Conservation (phyloP, 64 coral and sea anemone species). For the Montipora efflorescens region DNA sequence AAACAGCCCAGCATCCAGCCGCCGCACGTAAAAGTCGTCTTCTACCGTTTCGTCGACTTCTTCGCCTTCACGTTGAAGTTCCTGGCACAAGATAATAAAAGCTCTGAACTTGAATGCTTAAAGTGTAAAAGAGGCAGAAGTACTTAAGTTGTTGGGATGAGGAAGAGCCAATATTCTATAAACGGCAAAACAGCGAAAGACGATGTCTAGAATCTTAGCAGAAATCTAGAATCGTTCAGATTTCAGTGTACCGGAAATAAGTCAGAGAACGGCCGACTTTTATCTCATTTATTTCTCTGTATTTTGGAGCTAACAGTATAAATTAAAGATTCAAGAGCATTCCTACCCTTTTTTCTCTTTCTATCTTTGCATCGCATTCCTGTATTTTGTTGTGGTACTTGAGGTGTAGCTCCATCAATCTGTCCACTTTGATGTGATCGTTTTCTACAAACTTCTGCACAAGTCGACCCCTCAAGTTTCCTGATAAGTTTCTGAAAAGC, state of each 20-base stretch:
- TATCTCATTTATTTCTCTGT: too few species aligned
- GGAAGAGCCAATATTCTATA: too few species aligned
- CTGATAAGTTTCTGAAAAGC: constrained; percentile 89
- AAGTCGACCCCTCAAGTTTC: constrained; percentile 76
- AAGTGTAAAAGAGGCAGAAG: background rate
- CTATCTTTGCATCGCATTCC: constrained; percentile 92
- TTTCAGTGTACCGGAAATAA: too few species aligned
- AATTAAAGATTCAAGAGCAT: background rate
- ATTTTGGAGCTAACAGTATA: background rate
- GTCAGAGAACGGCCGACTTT: too few species aligned
- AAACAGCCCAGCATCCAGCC: constrained; percentile 94
- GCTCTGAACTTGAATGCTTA: background rate
- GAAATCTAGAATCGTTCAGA: too few species aligned
- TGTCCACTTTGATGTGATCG: constrained; percentile 94
- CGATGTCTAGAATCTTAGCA: too few species aligned
- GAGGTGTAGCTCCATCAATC: constrained; percentile 96
- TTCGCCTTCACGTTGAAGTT: constrained; percentile 77
- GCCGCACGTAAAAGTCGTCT: constrained; percentile 88
- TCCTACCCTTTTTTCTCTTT: constrained; percentile 88
- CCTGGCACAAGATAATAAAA: constrained; percentile 14
- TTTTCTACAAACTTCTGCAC: constrained; percentile 99
- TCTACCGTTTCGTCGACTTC: constrained; percentile 87
- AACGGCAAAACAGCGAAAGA: too few species aligned
- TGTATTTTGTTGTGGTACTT: constrained; percentile 93
- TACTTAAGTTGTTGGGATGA: too few species aligned